Base-by-base conservation (phyloP, 2,797 vertebrate species). In the Catamblyrhynchus diadema region DNA sequence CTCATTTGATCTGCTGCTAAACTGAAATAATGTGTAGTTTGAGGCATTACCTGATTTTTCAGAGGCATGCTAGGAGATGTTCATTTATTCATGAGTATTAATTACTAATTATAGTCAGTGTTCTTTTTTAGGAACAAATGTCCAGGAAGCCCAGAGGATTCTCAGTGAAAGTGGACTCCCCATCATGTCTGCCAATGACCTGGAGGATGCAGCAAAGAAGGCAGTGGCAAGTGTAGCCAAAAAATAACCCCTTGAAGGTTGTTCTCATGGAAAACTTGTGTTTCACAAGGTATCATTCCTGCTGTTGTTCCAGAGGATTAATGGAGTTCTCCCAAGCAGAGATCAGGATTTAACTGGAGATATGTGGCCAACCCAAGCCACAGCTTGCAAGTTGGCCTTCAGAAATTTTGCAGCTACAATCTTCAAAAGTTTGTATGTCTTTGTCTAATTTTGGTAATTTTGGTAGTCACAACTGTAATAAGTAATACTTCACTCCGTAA, bases 161-260 rank as follows among this genome's bases (percentile, higher is more conserved):
- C 98, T 99, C 94, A 97, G 25, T 0, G 98, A 98, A 94, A 99
- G 99, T 4, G 99, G 99, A 2, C 98, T 99, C 67, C 99, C 99
- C 88, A 99, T 99, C 97, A 98, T 97, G 0, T 93, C 99, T 4
- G 99, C 99, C 15, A 97, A 71, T 1, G 97, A 99, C 97, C 98
- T 99, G 88, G 99, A 99, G 32, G 99, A 99, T n/a, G 99, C 99
- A 2, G 99, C 99, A 45, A 98, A 92, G 98, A 99, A 99, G 94
- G 99, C 98, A 1, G 99, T 99, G 88, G 98, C 99, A 24, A 98
- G 98, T 15, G 98, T 99, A 75, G 35, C 97, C 88, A 98, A 89
- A 96, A 99, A 99, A 92, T 99, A 93, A 91, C 44, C 15, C 8
- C 44, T 21, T 25, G n/a, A 28, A 44, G 75, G 21, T 78, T 50